Base-by-base conservation (phyloP, 2,113 vertebrate species). In the Carassius auratus region DNA sequence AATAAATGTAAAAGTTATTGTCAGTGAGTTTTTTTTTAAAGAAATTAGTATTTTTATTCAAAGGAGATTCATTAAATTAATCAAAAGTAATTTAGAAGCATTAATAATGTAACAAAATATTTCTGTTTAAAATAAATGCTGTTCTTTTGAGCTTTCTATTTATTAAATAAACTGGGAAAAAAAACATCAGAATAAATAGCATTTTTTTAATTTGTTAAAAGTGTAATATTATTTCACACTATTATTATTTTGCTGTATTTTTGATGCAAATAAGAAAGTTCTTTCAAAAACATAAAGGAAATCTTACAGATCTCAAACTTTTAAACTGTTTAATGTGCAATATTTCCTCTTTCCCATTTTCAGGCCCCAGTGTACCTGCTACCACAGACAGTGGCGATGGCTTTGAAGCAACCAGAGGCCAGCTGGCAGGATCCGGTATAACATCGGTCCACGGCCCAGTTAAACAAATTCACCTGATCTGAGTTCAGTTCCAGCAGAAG, bases 361-460 rank as follows among this genome's bases (percentile, higher is more conserved):
- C n/a, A 59, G 62, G 21, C 12, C 12, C 8, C 69, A 9, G 21
- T 23, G 62, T 91, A 99, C 98, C 98, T 98, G 96, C 96, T 99
- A 83, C 97, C 97, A 80, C 98, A 99, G 84, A 99, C 97, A 26
- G 97, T 98, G 52, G 98, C 97, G 79, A 99, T 99, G 88, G 98
- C 98, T 93, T 97, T 99, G 92, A 99, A 99, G 92, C 98, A 99
- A 83, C 98, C 98, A 1, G 97, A 99, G 0, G 98, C 97, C 75
- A 99, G 95, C 84, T 98, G 98, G 90, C 97, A 97, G 61, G 97
- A 97, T 30, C 98, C 98, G 9, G 98, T 99, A 88, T 99, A 99
- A 92, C 98, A 99, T 36, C 98, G 95, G 89, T 99, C 98, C 89
- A 99, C 98, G 0, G 98, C 97, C 98, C 98, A 99, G 86, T 97